phyloP scores from a whole-genome alignment of 2,888 invertebrate species.

The Pseudococcus jackbeardsleyi region DNA sequence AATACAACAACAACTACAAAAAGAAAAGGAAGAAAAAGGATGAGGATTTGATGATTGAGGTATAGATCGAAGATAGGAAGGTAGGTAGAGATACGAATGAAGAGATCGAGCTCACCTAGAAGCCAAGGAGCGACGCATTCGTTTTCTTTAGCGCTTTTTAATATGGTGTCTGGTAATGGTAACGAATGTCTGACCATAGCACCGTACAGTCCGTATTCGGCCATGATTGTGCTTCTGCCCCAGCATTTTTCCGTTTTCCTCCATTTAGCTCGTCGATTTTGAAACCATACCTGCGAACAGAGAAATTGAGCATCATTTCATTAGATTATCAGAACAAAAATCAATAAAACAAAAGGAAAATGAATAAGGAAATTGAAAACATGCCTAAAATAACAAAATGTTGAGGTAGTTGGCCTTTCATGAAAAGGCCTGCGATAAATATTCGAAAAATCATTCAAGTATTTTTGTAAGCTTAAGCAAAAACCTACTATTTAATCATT shows the following conservation, averaged over 20 bases:
- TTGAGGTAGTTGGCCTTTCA: too few relatives aligned
- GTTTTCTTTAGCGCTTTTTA: slow-evolving; percentile 97
- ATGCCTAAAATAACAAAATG: too few relatives aligned
- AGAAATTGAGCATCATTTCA: too few relatives aligned
- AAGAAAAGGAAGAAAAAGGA: too few relatives aligned
- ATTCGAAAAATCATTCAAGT: too few relatives aligned
- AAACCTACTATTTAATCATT: too few relatives aligned
- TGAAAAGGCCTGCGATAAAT: too few relatives aligned
- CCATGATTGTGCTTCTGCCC: slow-evolving; percentile 99
- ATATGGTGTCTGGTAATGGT: slow-evolving; percentile 97
- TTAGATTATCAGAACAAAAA: too few relatives aligned
- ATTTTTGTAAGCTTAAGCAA: too few relatives aligned
- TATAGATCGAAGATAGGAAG: neutral
- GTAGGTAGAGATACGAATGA: slow-evolving; percentile 9
- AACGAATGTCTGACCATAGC: slow-evolving; percentile 99
- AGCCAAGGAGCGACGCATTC: slow-evolving; percentile 99
- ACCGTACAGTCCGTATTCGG: slow-evolving; percentile 98
- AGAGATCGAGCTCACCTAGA: slow-evolving; percentile 82
- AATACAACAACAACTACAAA: neutral
- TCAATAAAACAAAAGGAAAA: too few relatives aligned
- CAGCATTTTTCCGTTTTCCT: slow-evolving; percentile 99
- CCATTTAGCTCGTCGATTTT: slow-evolving; percentile 99
- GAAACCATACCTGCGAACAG: slow-evolving; percentile 93
- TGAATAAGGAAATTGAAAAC: too few relatives aligned
- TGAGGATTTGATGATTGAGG: neutral